A percentile compares a stretch with the other conserved stretches of the same genome.
phyloP scores from a whole-genome alignment of 2,888 invertebrate species.

The Serrognathus titanus region DNA sequence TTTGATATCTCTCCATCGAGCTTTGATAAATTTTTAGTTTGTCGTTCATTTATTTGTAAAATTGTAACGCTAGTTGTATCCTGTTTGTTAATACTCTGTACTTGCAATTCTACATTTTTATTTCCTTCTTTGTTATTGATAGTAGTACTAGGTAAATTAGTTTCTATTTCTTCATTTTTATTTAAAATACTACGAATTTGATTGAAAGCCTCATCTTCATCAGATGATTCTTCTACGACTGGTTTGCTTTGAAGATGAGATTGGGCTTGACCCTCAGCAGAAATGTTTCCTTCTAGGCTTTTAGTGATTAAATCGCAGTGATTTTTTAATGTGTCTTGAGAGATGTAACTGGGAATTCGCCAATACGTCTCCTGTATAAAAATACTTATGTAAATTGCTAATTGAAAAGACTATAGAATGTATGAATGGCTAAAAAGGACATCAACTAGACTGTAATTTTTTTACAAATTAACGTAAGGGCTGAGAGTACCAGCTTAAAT shows the following conservation, averaged over 20 bases:
- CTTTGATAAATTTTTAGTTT: not conserved
- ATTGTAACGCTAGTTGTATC: no score
- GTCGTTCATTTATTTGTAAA: no score
- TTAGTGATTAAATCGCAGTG: constrained; percentile 56
- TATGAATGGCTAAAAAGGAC: no score
- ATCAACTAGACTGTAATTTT: no score
- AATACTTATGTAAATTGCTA: not conserved
- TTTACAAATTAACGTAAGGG: no score
- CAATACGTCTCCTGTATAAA: constrained; percentile 73
- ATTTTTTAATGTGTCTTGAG: constrained; percentile 55
- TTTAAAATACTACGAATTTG: constrained; percentile 33
- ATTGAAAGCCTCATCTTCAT: constrained; percentile 44
- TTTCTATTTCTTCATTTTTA: constrained; percentile 10
- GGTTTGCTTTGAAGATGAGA: constrained; percentile 1
- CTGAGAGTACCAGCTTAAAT: no score
- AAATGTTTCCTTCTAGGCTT: constrained; percentile 54
- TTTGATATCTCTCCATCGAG: not conserved
- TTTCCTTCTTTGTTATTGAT: not conserved
- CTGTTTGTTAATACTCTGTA: not conserved
- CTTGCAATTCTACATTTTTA: not conserved
- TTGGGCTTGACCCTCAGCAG: not conserved
- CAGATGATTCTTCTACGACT: constrained; percentile 28
- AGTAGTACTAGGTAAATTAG: not conserved
- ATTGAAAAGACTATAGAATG: no score
- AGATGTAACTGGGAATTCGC: constrained; percentile 72